phyloP scores from a whole-genome alignment of 1,140 invertebrate genomes.

The Hyles euphorbiae region DNA sequence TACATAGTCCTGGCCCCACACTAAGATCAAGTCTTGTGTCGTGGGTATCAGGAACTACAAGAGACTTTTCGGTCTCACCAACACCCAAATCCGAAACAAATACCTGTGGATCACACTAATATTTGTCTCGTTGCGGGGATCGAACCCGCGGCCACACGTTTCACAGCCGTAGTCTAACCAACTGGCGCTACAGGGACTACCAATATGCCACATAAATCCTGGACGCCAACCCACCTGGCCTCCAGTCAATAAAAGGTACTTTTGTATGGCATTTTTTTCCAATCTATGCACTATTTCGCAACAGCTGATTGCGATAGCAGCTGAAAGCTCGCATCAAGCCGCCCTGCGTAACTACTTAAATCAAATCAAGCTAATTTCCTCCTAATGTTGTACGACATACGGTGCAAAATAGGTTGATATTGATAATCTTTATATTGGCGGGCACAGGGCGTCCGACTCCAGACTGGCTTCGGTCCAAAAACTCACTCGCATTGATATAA shows the following conservation, averaged over 20 bases:
- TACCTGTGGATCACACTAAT: no score
- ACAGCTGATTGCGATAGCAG: conserved; percentile 9
- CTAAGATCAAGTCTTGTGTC: no score
- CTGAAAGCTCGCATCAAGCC: conserved; percentile 3
- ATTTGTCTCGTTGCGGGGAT: no score
- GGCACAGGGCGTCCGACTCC: conserved; percentile 3
- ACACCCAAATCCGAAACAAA: no score
- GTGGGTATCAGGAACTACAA: no score
- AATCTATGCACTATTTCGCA: conserved; percentile 2
- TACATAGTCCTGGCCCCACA: no score
- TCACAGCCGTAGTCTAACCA: no score
- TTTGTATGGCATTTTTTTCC: not conserved
- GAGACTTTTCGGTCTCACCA: no score
- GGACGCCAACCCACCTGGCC: not conserved
- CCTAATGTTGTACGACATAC: not conserved
- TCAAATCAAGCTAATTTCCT: not conserved
- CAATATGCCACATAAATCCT: no score
- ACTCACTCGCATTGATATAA: conserved; percentile 9
- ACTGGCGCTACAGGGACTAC: no score
- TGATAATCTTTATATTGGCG: conserved; percentile 1
- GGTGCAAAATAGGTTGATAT: not conserved
- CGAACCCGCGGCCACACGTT: no score
- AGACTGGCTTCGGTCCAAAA: conserved; percentile 8
- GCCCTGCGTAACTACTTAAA: not conserved
- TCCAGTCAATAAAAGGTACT: not conserved